Percentiles rank a stretch among this genome's conserved stretches.
Conservation (phyloP, 2,797 vertebrate species). For the Tympanoctomys barrerae region DNA sequence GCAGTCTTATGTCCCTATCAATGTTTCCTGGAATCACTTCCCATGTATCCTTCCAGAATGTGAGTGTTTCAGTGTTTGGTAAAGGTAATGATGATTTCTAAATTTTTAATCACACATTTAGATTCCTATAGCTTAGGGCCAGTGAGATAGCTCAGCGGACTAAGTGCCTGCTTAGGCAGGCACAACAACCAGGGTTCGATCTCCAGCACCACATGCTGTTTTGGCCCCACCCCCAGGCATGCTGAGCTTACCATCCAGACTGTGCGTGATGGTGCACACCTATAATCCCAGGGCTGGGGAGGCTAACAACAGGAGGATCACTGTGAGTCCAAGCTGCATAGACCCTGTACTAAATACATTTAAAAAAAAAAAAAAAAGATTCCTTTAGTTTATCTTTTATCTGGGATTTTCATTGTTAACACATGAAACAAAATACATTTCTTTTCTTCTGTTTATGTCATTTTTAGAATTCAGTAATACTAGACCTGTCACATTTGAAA, state of each 20-base stretch:
- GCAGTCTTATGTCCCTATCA: neutral
- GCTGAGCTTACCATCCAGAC: too few relatives aligned
- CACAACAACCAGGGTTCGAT: too few relatives aligned
- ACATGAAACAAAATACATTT: neutral
- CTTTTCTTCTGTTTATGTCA: neutral
- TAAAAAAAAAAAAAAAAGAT: neutral
- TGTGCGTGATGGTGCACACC: too few relatives aligned
- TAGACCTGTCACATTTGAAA: constrained; percentile 12
- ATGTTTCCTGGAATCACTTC: neutral
- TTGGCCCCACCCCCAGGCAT: too few relatives aligned
- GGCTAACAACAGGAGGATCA: too few relatives aligned
- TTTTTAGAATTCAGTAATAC: constrained; percentile 6
- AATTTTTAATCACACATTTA: neutral
- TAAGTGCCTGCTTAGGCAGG: too few relatives aligned
- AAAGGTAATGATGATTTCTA: neutral
- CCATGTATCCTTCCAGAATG: neutral
- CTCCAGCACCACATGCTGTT: too few relatives aligned
- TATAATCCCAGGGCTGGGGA: too few relatives aligned
- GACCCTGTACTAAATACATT: too few relatives aligned
- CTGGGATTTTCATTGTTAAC: neutral
- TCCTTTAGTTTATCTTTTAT: neutral
- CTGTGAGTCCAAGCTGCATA: too few relatives aligned
- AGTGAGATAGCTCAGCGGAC: too few relatives aligned
- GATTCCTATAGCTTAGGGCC: neutral
- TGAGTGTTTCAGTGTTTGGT: neutral